Evolutionary conservation across 2,113 vertebrate genomes (phyloP), one percentile per base, ranked within the genome.

Genomic region (Tamias sibiricus): DNA sequence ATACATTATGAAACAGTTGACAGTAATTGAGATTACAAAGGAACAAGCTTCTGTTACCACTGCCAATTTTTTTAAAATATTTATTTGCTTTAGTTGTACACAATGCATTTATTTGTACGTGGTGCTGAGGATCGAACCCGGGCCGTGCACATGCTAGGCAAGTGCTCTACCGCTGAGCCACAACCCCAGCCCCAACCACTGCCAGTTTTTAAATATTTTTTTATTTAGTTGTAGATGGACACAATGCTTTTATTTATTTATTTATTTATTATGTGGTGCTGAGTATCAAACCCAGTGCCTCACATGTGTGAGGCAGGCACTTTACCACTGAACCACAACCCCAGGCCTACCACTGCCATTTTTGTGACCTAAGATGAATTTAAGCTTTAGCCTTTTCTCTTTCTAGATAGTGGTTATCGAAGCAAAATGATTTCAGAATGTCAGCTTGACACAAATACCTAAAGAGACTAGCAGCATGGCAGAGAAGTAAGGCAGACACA

Each of bases 311-410:
- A 49, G 47, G 47, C 11, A 49, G 47, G 47, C 2, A 5, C 47
- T 49, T 12, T 49, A 49, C 47, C 47, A 49, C 12, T 49, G 47
- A 49, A 12, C 47, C 47, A 13, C 47, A 49, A 49, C 47, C 47
- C 13, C 47, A 49, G 47, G 47, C 13, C 12, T 84, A 83, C 42
- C 66, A 76, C 59, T 71, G 74, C 44, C 28, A 4, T 75, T 93
- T 83, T 79, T 91, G 62, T 81, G 49, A 81, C 44, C 54, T 37
- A 87, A 59, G 82, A 74, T 92, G 69, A 91, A 91, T 87, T 87
- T 81, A 71, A 40, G 30, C 9, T 42, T 93, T 57, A 81, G 26
- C 28, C 49, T 86, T 80, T 75, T 66, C n/a, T 64, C 76, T 66
- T 90, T 72, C 40, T 88, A 62, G 69, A 49, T 14, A 35, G 54